Evolutionary conservation across 2,888 invertebrate species (phyloP).

Genomic region (Linnaemya tessellans): DNA sequence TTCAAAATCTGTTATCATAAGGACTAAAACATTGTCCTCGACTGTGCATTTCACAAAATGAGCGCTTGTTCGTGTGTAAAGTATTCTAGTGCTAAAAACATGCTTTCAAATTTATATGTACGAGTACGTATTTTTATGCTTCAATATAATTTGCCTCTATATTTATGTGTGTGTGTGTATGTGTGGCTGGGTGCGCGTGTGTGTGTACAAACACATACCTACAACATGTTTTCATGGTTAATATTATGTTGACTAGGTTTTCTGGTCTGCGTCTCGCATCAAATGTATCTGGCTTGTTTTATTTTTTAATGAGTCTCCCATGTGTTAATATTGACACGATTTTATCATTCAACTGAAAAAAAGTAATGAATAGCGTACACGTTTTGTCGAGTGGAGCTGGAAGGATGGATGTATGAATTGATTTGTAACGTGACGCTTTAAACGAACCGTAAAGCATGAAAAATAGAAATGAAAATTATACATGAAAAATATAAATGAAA

Average conservation of each 20-base stretch:
- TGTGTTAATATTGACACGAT: conserved; percentile 47
- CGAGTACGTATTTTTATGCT: background rate
- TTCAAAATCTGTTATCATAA: background rate
- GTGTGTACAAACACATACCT: background rate
- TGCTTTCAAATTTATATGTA: background rate
- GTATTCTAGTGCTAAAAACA: background rate
- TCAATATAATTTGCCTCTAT: background rate
- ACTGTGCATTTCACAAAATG: background rate
- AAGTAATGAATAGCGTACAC: background rate
- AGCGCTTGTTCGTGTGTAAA: background rate
- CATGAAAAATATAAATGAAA: no score
- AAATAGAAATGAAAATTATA: no score
- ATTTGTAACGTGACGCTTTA: background rate
- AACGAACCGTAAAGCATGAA: background rate
- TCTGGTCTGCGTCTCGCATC: background rate
- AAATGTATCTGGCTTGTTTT: conserved; percentile 25
- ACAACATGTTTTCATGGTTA: background rate
- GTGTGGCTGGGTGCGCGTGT: no score
- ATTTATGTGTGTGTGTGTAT: no score
- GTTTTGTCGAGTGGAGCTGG: no score
- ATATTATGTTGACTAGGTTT: background rate
- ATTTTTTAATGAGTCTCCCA: conserved; percentile 46
- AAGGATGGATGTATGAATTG: background rate
- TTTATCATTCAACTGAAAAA: conserved; percentile 20
- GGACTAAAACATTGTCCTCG: background rate